phyloP scores from a whole-genome alignment of 2,888 invertebrate species.

The Chamaedrilus cognettii region DNA sequence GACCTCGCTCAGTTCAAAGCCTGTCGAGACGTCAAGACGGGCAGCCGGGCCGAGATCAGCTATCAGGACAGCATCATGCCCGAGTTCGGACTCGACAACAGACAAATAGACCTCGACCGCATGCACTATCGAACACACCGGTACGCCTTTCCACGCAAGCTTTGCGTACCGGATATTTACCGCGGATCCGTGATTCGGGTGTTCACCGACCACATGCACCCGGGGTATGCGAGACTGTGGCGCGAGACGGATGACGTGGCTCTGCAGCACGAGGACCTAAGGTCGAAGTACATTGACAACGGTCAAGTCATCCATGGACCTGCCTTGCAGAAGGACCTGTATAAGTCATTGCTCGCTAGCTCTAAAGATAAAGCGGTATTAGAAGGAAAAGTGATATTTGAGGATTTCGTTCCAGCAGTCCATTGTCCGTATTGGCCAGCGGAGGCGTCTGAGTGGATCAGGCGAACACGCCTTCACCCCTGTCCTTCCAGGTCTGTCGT shows the following conservation, averaged over 20 bases:
- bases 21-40: too few species aligned
- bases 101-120: background rate
- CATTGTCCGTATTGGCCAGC: constrained; percentile 9
- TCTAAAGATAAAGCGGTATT: too few species aligned
- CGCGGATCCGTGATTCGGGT: background rate
- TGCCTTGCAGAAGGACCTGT: background rate
- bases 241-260: background rate
- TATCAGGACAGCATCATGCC: too few species aligned
- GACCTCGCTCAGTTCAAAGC: too few species aligned
- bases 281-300: background rate
- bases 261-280: background rate
- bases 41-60: too few species aligned
- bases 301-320: background rate
- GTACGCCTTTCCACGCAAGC: background rate
- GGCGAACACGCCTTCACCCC: background rate
- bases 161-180: background rate
- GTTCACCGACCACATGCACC: background rate
- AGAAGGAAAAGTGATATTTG: too few species aligned
- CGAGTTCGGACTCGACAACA: too few species aligned
- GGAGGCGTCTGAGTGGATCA: constrained; percentile 7
- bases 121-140: background rate
- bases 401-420: constrained; percentile 2
- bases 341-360: too few species aligned
- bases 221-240: background rate
- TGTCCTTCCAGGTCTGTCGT: background rate